phyloP scores from a whole-genome alignment of 2,797 vertebrate species.

The Galagoides demidoff region DNA sequence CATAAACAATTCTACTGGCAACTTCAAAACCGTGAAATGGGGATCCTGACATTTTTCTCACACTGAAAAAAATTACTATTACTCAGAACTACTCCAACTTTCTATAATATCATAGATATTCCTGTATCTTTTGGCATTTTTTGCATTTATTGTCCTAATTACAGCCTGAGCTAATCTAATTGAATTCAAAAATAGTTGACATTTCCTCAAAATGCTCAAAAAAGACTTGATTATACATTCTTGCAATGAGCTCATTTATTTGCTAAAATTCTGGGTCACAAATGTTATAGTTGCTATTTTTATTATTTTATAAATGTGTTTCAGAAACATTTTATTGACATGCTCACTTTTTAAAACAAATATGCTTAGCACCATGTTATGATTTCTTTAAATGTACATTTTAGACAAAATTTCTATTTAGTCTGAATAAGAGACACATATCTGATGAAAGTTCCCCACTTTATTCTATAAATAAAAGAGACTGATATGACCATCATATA shows the following conservation, averaged over 20 bases:
- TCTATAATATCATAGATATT: background rate
- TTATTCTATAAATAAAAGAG: conserved; percentile 60
- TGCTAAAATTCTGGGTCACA: background rate
- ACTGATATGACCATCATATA: conserved; percentile 27
- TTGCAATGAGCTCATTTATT: conserved; percentile 24
- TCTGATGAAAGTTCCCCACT: conserved; percentile 26
- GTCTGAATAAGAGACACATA: conserved; percentile 19
- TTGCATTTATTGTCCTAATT: background rate
- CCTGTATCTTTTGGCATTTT: background rate
- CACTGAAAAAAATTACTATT: background rate
- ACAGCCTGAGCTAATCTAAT: background rate
- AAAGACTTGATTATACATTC: background rate
- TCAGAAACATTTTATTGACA: background rate
- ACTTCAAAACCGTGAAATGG: background rate
- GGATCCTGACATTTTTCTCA: background rate
- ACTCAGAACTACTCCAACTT: background rate
- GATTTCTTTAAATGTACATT: conserved; percentile 32
- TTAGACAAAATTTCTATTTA: conserved; percentile 35
- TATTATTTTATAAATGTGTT: conserved; percentile 20
- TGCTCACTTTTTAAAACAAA: background rate
- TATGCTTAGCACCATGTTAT: background rate
- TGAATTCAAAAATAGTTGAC: conserved; percentile 23
- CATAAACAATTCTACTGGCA: background rate
- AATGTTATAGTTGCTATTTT: background rate
- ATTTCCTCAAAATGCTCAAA: conserved; percentile 47